Conservation (phyloP, 2,888 invertebrate species). For the Papilio protenor region DNA sequence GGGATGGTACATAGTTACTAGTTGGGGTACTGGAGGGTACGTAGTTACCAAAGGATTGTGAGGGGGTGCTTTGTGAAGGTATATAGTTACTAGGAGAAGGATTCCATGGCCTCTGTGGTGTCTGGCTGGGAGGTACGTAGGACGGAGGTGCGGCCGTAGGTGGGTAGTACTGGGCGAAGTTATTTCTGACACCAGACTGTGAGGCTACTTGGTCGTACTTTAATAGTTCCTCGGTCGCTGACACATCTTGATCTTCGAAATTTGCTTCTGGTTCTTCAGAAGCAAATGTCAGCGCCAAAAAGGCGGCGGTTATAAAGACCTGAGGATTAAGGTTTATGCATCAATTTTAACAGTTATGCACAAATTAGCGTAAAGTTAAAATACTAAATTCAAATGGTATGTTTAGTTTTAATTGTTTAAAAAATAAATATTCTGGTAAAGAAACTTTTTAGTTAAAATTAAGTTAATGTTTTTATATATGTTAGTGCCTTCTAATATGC, state of each 20-base stretch:
- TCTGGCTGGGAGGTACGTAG: constrained; percentile 47
- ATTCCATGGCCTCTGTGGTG: constrained; percentile 54
- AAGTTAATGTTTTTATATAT: too few relatives aligned
- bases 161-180: constrained; percentile 56
- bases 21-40: constrained; percentile 48
- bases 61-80: constrained; percentile 45
- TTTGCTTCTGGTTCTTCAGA: constrained; percentile 57
- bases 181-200: constrained; percentile 54
- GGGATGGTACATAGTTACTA: constrained; percentile 49
- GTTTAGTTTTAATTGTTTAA: too few relatives aligned
- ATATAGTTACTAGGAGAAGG: constrained; percentile 46
- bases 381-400: neutral
- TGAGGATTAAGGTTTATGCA: constrained; percentile 52
- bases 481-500: too few relatives aligned
- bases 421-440: too few relatives aligned
- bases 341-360: neutral
- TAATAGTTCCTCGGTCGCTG: constrained; percentile 59
- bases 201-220: constrained; percentile 56
- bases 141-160: constrained; percentile 51
- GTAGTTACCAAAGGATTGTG: constrained; percentile 46
- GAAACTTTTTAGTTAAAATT: too few relatives aligned
- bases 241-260: constrained; percentile 65
- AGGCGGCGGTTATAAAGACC: constrained; percentile 63
- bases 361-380: neutral
- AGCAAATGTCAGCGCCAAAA: constrained; percentile 68